Evolutionary conservation across 2,888 invertebrate genomes (phyloP).

Genomic region (Campoplex nolae): DNA sequence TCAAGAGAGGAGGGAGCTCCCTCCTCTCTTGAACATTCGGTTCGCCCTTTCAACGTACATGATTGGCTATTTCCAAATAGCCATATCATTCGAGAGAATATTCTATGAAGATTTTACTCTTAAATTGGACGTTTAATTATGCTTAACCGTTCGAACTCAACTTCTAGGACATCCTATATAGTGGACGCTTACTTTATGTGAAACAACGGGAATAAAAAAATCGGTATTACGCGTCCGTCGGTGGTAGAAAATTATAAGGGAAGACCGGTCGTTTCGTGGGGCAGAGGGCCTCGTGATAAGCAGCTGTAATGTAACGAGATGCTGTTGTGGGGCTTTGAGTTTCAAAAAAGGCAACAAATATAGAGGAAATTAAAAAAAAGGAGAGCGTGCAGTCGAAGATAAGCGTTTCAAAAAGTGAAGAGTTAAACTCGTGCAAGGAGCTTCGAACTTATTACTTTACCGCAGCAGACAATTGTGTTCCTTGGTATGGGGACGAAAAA

Average conservation of each 20-base stretch:
- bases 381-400: not conserved
- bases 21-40: not conserved
- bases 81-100: not conserved
- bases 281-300: conserved; percentile 70
- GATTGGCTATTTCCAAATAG: not conserved
- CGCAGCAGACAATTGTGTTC: conserved; percentile 57
- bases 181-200: conserved; percentile 10
- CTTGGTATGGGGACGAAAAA: not conserved
- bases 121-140: not conserved
- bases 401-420: conserved; percentile 11
- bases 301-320: conserved; percentile 66
- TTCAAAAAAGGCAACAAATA: conserved; percentile 44
- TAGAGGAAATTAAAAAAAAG: conserved; percentile 25
- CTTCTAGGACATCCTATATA: conserved; percentile 4
- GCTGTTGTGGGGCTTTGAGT: conserved; percentile 52
- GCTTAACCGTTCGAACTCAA: not conserved
- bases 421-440: conserved; percentile 8
- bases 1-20: not conserved
- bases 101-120: not conserved
- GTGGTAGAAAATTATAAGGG: conserved; percentile 69
- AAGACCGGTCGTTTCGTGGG: conserved; percentile 68
- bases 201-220: conserved; percentile 36
- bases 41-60: not conserved
- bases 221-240: conserved; percentile 70
- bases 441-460: conserved; percentile 54